Percentiles rank a stretch among this genome's conserved stretches.
phyloP scores from a whole-genome alignment of 30 jellyfish, hydroid and myxozoan species.

The Mastigias papua region DNA sequence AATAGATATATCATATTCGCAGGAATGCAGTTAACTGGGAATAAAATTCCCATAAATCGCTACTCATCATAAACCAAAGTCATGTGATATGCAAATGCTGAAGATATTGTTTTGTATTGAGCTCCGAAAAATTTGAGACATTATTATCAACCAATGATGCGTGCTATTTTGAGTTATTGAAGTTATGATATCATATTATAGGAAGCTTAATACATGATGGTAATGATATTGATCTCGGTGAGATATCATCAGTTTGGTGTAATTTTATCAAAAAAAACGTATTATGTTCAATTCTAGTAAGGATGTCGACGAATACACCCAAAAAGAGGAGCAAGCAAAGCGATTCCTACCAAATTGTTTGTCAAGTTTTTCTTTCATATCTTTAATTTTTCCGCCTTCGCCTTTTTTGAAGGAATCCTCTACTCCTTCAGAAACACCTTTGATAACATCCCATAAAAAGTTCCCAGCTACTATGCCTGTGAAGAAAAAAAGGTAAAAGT shows the following conservation, averaged over 20 bases:
- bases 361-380: conserved; percentile 15
- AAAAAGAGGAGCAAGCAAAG: too few relatives aligned
- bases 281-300: not conserved
- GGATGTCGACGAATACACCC: not conserved
- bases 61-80: not conserved
- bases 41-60: not conserved
- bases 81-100: not conserved
- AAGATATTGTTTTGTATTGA: not conserved
- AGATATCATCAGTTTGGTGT: too few relatives aligned
- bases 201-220: too few relatives aligned
- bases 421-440: conserved; percentile 45
- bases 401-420: conserved; percentile 31
- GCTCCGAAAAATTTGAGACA: not conserved
- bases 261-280: too few relatives aligned
- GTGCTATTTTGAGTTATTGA: not conserved
- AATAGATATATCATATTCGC: not conserved
- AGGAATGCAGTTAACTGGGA: not conserved
- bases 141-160: not conserved
- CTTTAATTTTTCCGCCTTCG: conserved; percentile 3
- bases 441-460: conserved; percentile 2
- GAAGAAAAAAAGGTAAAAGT: not conserved
- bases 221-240: too few relatives aligned
- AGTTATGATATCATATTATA: too few relatives aligned
- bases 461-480: conserved; percentile 24
- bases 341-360: conserved; percentile 30